Conservation (phyloP, 2,888 invertebrate species). For the Euplagia quadripunctaria region DNA sequence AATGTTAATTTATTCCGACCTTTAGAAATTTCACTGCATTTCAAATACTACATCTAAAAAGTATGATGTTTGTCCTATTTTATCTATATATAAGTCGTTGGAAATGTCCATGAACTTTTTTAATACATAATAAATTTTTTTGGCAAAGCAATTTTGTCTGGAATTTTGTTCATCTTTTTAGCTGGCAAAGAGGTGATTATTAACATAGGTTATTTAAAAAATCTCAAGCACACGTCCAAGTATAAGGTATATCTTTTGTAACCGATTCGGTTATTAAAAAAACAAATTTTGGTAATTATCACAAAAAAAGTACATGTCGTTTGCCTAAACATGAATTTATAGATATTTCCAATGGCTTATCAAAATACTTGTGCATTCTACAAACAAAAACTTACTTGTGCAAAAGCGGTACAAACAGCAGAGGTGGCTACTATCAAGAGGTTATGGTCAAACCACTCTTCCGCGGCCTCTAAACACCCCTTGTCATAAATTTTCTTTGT, state of each 20-base stretch:
- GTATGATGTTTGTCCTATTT: background rate
- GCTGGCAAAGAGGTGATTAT: background rate
- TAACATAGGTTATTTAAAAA: no score
- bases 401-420: slow-evolving; percentile 95
- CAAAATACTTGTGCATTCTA: slow-evolving; percentile 62
- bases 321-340: background rate
- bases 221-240: no score
- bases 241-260: background rate
- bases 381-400: slow-evolving; percentile 92
- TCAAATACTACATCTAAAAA: no score
- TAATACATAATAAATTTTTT: no score
- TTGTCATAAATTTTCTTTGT: slow-evolving; percentile 96
- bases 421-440: slow-evolving; percentile 96
- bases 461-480: slow-evolving; percentile 97
- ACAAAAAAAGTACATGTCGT: background rate
- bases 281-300: background rate
- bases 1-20: background rate
- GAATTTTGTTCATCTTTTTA: background rate
- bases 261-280: background rate
- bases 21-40: background rate
- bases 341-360: background rate
- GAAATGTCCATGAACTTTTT: background rate
- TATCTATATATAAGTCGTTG: background rate
- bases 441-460: slow-evolving; percentile 98
- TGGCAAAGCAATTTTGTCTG: background rate